Base-by-base conservation (phyloP, 1,140 invertebrate species). In the Kradibia gibbosae region DNA sequence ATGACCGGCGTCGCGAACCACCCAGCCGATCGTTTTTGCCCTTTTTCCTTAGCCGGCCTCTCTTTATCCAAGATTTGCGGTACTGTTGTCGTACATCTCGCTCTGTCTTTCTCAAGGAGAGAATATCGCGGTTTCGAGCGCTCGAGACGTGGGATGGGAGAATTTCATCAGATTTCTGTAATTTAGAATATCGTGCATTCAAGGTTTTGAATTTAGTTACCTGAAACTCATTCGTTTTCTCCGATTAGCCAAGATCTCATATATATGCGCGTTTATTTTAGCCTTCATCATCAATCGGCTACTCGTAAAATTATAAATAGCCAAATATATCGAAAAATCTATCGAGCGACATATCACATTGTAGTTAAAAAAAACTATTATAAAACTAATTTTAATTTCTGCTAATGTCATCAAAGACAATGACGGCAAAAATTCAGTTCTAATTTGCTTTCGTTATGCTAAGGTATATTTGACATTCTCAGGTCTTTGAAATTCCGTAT, bases 91-190 rank as follows among this genome's bases (percentile, higher is more conserved):
- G 53, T 67, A 62, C 48, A 57, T n/a, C n/a, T n/a, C 48, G 31
- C 31, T 50, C 17, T 76, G n/a, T 34, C 65, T 36, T 70, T n/a
- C 48, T 55, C 28, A 7, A 13, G 15, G 17, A 10, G 25, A 50
- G 3, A 22, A 17, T 15, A 28, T 15, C 1, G 10, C 13, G 25
- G 31, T 67, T 67, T 39, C 39, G 62, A 67, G 3, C 45, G 10
- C 28, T 3, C 8, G 31, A 22, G 31, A 42, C 31, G 22, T 31
- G 42, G n/a, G 28, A n/a, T 15, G 25, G n/a, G n/a, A n/a, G 20
- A 73, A 34, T 62, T 74, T 42, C 39, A 74, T 31, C n/a, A 72
- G 28, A 81, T 81, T 75, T 81, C 11, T 60, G 70, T 81, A 74
- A 80, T 57, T 81, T 75, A 60, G 15, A n/a, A 39, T 22, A 10